Conservation (phyloP, 2,888 invertebrate species). For the Rosalia funebris region DNA sequence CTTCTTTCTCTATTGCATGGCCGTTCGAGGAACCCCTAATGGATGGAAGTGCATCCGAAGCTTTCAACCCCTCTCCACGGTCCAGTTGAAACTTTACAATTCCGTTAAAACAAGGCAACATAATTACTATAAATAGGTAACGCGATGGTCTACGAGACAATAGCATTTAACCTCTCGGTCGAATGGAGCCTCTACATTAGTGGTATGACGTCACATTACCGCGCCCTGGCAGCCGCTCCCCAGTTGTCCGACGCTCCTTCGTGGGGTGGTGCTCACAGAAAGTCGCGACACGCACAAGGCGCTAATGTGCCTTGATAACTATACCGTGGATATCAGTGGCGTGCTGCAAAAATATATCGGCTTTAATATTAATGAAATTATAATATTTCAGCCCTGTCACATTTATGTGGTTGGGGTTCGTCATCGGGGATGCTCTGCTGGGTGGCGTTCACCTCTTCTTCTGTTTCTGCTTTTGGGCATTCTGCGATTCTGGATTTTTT, state of each 20-base stretch:
- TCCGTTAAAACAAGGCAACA: neutral
- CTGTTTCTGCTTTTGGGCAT: no score
- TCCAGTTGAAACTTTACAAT: neutral
- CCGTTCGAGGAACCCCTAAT: no score
- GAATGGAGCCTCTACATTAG: conserved; percentile 17
- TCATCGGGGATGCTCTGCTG: no score
- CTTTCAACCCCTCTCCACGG: neutral
- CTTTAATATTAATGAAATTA: no score
- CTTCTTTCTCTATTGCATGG: no score
- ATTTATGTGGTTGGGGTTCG: no score
- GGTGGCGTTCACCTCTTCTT: no score
- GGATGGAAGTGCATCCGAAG: neutral
- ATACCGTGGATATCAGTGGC: no score
- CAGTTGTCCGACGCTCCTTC: conserved; percentile 33
- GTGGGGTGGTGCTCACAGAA: neutral
- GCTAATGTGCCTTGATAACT: no score
- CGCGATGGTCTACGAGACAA: neutral
- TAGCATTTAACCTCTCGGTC: conserved; percentile 4
- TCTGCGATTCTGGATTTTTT: no score
- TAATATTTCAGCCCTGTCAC: no score
- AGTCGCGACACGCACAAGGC: conserved; percentile 1
- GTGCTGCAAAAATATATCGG: no score
- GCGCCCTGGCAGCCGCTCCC: conserved; percentile 32
- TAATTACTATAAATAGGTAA: neutral
- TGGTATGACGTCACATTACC: conserved; percentile 24